Conservation (phyloP, 2,113 vertebrate species). For the Chionis minor region DNA sequence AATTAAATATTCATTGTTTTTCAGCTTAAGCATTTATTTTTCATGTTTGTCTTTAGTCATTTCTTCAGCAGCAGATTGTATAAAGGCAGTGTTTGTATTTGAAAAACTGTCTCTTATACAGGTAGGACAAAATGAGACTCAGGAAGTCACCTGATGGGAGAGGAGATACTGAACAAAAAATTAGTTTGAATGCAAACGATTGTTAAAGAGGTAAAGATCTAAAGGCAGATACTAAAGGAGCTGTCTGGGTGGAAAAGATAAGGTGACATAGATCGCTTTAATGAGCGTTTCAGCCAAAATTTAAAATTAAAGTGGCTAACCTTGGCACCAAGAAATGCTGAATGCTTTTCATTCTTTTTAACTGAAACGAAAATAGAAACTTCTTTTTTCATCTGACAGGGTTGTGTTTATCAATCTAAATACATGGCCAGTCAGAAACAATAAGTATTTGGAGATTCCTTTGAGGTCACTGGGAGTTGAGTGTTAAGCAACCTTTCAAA, state of each 20-base stretch:
- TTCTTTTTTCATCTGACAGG: neutral
- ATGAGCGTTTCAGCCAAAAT: constrained; percentile 2
- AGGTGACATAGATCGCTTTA: constrained; percentile 18
- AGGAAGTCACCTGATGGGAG: neutral
- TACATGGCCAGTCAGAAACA: constrained; percentile 31
- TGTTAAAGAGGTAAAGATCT: constrained; percentile 30
- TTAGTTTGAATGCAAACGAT: neutral
- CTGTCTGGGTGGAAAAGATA: constrained; percentile 25
- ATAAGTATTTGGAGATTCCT: constrained; percentile 39
- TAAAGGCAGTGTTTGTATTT: neutral
- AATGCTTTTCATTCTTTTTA: constrained; percentile 27
- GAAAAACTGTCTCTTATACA: neutral
- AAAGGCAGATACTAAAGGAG: constrained; percentile 19
- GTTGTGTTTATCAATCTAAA: constrained; percentile 16
- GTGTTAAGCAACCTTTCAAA: constrained; percentile 16
- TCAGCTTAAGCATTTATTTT: neutral
- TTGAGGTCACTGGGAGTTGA: constrained; percentile 34
- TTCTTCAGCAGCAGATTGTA: neutral
- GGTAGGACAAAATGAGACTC: neutral
- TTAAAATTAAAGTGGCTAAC: neutral
- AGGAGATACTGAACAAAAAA: neutral
- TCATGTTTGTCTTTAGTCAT: neutral
- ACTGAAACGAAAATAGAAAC: neutral
- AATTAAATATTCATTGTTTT: neutral
- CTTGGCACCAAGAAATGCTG: constrained; percentile 2